Percentiles rank a stretch among this genome's conserved stretches.
These are phyloP conservation scores for Frankliniella fusca DNA, from an alignment of 2,888 invertebrate species.

Conservation along the genomic window DNA sequence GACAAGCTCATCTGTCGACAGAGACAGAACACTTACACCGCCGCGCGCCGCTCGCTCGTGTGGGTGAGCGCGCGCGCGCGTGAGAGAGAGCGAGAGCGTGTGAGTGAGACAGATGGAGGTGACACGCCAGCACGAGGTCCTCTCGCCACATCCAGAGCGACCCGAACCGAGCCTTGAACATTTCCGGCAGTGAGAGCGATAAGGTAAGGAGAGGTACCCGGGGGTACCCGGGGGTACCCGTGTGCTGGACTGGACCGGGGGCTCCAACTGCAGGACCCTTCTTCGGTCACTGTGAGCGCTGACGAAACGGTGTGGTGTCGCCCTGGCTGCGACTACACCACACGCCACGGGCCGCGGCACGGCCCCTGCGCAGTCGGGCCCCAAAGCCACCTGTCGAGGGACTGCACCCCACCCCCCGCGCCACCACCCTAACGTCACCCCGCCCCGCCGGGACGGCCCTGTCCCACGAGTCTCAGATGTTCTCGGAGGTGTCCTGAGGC, in stretches of 20 bases:
- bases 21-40: constrained; percentile 1
- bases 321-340: not conserved
- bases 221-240: no score
- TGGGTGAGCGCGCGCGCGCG: not conserved
- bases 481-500: constrained; percentile 8
- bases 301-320: no score
- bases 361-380: not conserved
- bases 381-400: not conserved
- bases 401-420: not conserved
- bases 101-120: not conserved
- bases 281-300: no score
- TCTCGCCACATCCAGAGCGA: no score
- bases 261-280: no score
- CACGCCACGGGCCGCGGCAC: not conserved
- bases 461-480: constrained; percentile 18
- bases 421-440: not conserved
- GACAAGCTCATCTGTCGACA: constrained; percentile 26
- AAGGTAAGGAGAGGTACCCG: no score
- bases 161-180: not conserved
- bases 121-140: not conserved
- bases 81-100: not conserved
- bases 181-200: not conserved
- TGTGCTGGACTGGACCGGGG: no score
- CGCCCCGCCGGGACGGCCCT: not conserved
- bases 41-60: not conserved